Conservation (phyloP, 2,113 vertebrate genomes). For the Herpetotheres cachinnans region DNA sequence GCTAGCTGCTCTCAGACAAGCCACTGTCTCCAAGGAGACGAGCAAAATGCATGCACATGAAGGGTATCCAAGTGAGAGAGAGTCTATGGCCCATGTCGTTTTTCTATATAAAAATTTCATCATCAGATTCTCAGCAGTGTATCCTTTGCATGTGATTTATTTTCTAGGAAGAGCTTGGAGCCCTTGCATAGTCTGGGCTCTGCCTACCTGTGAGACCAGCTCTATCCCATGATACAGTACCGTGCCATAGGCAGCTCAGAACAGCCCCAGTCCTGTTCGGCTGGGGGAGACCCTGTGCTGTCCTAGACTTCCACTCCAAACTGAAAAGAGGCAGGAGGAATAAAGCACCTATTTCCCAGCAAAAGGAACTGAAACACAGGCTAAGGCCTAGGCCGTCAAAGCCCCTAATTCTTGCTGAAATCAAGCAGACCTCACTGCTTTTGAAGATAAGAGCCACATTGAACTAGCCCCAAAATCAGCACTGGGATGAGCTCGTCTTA, state of each 20-base stretch:
- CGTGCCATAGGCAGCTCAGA: rapidly evolving
- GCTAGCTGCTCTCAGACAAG: constrained; percentile 53
- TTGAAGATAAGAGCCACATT: background rate
- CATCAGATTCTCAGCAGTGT: background rate
- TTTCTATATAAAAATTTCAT: constrained; percentile 8
- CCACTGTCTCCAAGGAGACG: constrained; percentile 59
- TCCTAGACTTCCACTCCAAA: background rate
- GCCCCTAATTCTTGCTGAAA: background rate
- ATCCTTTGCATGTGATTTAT: background rate
- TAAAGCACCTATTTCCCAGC: background rate
- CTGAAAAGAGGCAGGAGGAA: background rate
- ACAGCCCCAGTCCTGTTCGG: rapidly evolving
- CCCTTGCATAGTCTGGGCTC: background rate
- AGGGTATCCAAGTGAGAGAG: constrained; percentile 51
- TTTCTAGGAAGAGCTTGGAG: background rate
- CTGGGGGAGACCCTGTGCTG: background rate
- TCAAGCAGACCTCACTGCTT: background rate
- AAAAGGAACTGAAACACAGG: background rate
- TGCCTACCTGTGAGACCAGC: background rate
- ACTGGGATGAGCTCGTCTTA: background rate
- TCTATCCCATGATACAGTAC: rapidly evolving
- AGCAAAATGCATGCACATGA: constrained; percentile 26
- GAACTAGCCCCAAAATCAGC: background rate
- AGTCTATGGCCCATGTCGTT: background rate
- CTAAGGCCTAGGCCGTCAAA: background rate